Base-by-base conservation (phyloP, 2,888 invertebrate species). In the Nasonia oneida region DNA sequence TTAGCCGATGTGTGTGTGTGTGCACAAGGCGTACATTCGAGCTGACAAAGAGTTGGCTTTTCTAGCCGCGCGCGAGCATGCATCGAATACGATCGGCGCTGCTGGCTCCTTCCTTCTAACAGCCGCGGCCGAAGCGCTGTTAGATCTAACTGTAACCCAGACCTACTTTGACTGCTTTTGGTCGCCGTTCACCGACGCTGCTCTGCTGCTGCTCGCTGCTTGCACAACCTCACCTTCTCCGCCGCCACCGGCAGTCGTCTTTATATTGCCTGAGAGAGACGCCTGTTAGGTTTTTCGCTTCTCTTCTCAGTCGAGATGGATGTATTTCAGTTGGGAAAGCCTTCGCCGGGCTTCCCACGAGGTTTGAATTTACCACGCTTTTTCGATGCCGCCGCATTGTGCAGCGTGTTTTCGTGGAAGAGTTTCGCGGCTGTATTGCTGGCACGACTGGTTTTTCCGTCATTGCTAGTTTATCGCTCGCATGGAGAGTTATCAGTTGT, bases 131-230 rank as follows among this genome's bases (percentile, higher is more conserved):
- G 29, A 70, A 80, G 71, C 80, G 91, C 91, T 91, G 92, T 92
- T 92, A 91, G 90, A 90, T 90, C 90, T 93, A 93, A 93, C 93
- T 92, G 93, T 93, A 93, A 92, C 91, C 91, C 90, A 91, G 92
- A 90, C 93, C 93, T 93, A 92, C 92, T 93, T 93, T 87, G 79
- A 15, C 79, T 82, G 47, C 76, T 85, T 86, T 82, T 83, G 79
- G 82, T 23, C 77, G 53, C 39, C 6, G 75, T 12, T 71, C 42
- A 29, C 29, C n/a, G n/a, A 47, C 1, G 37, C 37, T 37, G 37
- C 4, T 37, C 37, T 37, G 37, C 37, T 37, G 37, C 3, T 37
- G 37, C 4, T 42, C 12, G 53, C 64, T 12, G 76, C 82, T 50
- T 67, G 82, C 75, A 29, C 73, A 74, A 81, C 81, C 47, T 42